A percentile compares a stretch with the other conserved stretches of the same genome.
Evolutionary conservation across 1,140 invertebrate genomes (phyloP).

Genomic region (Muscidifurax raptorellus): DNA sequence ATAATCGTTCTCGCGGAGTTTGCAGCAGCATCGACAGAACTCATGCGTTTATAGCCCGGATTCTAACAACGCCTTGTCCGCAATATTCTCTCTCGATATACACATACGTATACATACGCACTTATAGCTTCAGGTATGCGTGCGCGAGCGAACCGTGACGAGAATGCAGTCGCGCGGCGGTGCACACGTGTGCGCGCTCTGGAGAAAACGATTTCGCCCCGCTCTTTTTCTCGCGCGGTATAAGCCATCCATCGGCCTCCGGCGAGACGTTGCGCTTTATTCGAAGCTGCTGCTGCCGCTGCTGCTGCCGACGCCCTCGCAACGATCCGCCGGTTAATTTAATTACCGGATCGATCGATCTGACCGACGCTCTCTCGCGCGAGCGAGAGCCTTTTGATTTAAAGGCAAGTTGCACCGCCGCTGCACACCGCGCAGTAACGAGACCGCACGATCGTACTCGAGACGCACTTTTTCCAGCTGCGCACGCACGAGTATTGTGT

Average conservation of each 20-base stretch:
- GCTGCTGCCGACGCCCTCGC: neutral
- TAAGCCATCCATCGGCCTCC: constrained; percentile 18
- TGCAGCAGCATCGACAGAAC: neutral
- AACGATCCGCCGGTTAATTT: constrained; percentile 39
- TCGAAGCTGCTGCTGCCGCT: neutral
- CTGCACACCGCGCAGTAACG: too few relatives aligned
- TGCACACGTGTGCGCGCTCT: neutral
- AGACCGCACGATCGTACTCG: neutral
- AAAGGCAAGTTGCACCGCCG: constrained; percentile 9
- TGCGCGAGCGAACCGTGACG: constrained; percentile 13
- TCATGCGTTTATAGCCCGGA: neutral
- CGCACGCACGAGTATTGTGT: too few relatives aligned
- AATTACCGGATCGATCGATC: constrained; percentile 47
- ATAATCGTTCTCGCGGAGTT: neutral
- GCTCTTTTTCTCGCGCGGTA: neutral
- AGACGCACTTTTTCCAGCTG: neutral
- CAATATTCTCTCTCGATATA: neutral
- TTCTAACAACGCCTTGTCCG: neutral
- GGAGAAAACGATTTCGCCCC: constrained; percentile 7
- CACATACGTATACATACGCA: neutral
- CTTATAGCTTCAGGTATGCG: neutral
- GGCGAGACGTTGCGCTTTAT: neutral
- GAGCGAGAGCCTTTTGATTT: constrained; percentile 28
- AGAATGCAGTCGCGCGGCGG: neutral
- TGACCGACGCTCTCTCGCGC: neutral